Evolutionary conservation across 2,113 vertebrate genomes (phyloP), one percentile per base, ranked within the genome.

Genomic region (Vireo altiloquus): DNA sequence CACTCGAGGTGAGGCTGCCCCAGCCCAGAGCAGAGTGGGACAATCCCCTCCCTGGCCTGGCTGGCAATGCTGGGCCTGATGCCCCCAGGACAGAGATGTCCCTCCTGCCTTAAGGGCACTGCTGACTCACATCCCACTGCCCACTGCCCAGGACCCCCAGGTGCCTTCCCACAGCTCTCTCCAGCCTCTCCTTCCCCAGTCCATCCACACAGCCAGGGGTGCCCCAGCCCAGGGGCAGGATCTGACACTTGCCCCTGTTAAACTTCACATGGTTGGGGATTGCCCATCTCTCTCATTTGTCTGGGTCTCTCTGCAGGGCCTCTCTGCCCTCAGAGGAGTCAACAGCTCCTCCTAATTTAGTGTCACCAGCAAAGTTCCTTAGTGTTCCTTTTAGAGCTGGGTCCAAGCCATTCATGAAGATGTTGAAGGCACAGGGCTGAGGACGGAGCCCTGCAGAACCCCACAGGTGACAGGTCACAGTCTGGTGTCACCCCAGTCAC

Each of bases 381-480:
- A 4, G 24, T 30, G 25, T 2, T 35, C 31, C 13, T 50, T 25
- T 21, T 17, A 42, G 31, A 3, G 25, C 63, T 44, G 71, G 15
- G 3, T 21, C 25, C 53, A 31, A 7, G 7, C 5, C 2, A 0
- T 15, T 10, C 2, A 9, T 27, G 52, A 8, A 50, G 61, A 13
- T 27, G 7, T 3, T 27, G 46, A 27, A 15, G 50, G 72, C 64
- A 33, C 24, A 50, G 61, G 52, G 28, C 61, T 10, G 7, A 42
- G 82, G 37, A 25, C 52, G 83, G 37, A 60, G 72, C 63, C 63
- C 46, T 69, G 54, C 6, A 7, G 84, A 53, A 0, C 64, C 54
- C 46, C 53, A 23, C 22, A 15, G 5, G 39, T 23, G 54, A 13
- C 74, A 39, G 53, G 27, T 11, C 44, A 11, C 63, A 24, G 16